phyloP scores from a whole-genome alignment of 2,888 invertebrate species.

The Mactromeris polynyma region DNA sequence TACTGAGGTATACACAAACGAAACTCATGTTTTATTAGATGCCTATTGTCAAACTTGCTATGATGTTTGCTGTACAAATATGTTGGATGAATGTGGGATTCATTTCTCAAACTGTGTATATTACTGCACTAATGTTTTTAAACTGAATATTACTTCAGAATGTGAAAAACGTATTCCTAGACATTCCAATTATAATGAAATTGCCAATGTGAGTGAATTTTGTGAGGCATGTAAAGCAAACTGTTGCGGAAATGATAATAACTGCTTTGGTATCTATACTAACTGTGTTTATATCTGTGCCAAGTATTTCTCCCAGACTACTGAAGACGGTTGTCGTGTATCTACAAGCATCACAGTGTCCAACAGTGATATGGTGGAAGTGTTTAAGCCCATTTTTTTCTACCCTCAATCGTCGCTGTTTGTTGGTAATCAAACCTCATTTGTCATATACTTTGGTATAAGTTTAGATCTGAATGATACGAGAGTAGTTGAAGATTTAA shows the following conservation, averaged over 20 bases:
- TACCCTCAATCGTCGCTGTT: constrained; percentile 1
- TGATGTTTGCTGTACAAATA: background rate
- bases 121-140: background rate
- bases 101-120: background rate
- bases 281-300: background rate
- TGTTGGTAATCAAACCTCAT: background rate
- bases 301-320: background rate
- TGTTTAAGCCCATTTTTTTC: background rate
- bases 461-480: constrained; percentile 20
- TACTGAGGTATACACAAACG: background rate
- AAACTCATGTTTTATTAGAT: background rate
- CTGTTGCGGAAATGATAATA: background rate
- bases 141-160: background rate
- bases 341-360: no score
- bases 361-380: background rate
- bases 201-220: background rate
- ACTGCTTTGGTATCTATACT: constrained; percentile 1
- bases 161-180: background rate
- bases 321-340: no score
- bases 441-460: constrained; percentile 14
- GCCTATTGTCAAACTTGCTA: background rate
- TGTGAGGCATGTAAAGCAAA: background rate
- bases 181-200: background rate
- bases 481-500: background rate
- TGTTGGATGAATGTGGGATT: background rate